phyloP scores from a whole-genome alignment of 2,113 vertebrate genomes.

The Cavia porcellus region DNA sequence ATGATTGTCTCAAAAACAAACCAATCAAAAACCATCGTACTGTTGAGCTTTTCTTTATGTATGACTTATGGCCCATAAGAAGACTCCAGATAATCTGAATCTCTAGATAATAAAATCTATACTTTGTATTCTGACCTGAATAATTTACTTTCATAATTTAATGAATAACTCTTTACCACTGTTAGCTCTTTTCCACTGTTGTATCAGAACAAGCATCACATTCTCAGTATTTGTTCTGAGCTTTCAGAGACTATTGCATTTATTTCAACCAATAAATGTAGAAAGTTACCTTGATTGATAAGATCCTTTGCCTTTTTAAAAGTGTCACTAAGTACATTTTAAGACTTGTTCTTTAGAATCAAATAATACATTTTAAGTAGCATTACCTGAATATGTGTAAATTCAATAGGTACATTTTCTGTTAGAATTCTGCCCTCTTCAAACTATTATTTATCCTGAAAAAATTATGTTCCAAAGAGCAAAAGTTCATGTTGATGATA shows the following conservation, averaged over 20 bases:
- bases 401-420: not conserved
- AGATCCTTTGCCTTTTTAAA: not conserved
- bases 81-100: not conserved
- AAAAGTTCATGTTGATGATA: not conserved
- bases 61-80: not conserved
- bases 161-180: not conserved
- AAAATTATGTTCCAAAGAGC: constrained; percentile 9
- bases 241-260: not conserved
- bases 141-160: constrained; percentile 12
- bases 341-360: not conserved
- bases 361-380: not conserved
- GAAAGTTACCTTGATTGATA: not conserved
- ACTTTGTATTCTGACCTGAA: not conserved
- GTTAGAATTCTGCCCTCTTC: not conserved
- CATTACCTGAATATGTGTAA: not conserved
- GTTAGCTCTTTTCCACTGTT: not conserved
- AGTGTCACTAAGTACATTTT: not conserved
- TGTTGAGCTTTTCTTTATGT: not conserved
- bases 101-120: not conserved
- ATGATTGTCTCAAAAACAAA: not conserved
- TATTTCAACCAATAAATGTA: not conserved
- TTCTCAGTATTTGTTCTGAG: constrained; percentile 18
- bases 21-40: not conserved
- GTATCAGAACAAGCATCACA: not conserved
- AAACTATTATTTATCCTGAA: not conserved